Conservation (phyloP, 2,888 invertebrate genomes). For the Philaethria dido region DNA sequence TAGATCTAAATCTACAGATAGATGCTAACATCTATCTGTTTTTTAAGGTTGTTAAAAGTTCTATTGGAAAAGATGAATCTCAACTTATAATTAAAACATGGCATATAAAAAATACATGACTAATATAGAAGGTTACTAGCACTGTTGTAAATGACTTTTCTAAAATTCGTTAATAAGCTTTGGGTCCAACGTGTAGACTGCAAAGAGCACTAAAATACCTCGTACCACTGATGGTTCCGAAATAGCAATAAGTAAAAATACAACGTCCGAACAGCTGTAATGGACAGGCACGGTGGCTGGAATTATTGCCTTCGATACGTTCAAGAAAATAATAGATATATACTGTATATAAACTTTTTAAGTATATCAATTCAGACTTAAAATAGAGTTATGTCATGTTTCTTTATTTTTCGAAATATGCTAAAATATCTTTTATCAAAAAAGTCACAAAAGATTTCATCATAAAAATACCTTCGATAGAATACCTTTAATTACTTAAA, state of each 20-base stretch:
- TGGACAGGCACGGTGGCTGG: constrained; percentile 17
- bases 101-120: background rate
- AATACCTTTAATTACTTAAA: no score
- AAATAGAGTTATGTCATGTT: background rate
- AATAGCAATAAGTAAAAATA: constrained; percentile 23
- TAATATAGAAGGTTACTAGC: background rate
- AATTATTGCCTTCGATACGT: constrained; percentile 22
- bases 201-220: constrained; percentile 12
- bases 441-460: no score
- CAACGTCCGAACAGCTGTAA: constrained; percentile 25
- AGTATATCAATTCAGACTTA: background rate
- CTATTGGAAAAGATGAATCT: no score
- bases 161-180: constrained; percentile 11
- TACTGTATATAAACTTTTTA: constrained; percentile 5
- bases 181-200: background rate
- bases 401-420: no score
- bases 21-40: no score
- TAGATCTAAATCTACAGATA: no score
- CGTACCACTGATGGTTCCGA: background rate
- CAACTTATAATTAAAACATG: background rate
- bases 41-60: no score
- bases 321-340: background rate
- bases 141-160: background rate
- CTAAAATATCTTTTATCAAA: no score
- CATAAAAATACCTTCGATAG: no score